These are phyloP conservation scores for Rhegmatorhina hoffmannsi DNA, from an alignment of 2,113 vertebrate species.

Conservation along the genomic window DNA sequence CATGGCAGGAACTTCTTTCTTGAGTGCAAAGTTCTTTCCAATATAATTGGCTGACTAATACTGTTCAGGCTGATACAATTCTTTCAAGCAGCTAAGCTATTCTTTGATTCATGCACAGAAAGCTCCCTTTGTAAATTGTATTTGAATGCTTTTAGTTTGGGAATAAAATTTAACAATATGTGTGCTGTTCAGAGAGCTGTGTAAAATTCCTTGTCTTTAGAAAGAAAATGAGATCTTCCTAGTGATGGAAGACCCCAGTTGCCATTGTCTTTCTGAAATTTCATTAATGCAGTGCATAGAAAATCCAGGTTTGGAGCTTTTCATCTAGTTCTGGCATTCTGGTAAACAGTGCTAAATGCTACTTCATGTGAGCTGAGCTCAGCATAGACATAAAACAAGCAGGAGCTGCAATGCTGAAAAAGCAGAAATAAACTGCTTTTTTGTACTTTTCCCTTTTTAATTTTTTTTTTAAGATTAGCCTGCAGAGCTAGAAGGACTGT, in stretches of 20 bases:
- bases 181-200: neutral
- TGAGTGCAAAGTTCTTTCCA: neutral
- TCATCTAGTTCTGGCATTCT: neutral
- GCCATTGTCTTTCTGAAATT: neutral
- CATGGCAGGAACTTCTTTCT: neutral
- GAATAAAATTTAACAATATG: neutral
- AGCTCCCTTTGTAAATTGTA: fast-evolving
- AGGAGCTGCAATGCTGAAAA: neutral
- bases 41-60: neutral
- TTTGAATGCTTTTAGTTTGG: neutral
- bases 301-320: neutral
- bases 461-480: neutral
- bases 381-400: neutral
- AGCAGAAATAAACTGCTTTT: neutral
- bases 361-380: neutral
- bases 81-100: neutral
- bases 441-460: neutral
- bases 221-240: neutral
- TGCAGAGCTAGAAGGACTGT: neutral
- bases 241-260: neutral
- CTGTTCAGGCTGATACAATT: neutral
- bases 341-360: neutral
- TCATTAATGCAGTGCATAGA: neutral
- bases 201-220: neutral
- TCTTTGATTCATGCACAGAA: neutral